Percentiles rank a stretch among this genome's conserved stretches.
phyloP scores from a whole-genome alignment of 2,113 vertebrate species.

The Geococcyx californianus region DNA sequence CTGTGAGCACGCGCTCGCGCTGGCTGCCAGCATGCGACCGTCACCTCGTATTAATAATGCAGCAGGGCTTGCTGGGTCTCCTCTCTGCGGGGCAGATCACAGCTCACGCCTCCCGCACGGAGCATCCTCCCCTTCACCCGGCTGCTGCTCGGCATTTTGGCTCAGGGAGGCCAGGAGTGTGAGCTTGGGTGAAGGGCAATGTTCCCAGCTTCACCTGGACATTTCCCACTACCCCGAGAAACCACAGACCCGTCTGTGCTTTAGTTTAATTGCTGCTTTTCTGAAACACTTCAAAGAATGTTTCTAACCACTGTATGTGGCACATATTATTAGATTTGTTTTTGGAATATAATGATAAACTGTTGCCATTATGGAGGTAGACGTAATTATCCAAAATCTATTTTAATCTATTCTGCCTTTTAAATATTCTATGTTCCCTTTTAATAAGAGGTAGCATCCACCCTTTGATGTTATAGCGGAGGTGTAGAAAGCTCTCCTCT shows the following conservation, averaged over 20 bases:
- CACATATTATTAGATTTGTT: conserved; percentile 60
- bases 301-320: conserved; percentile 5
- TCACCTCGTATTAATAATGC: background rate
- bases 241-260: background rate
- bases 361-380: conserved; percentile 73
- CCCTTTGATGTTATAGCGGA: conserved; percentile 79
- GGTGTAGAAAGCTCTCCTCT: conserved; percentile 76
- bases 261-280: conserved; percentile 14
- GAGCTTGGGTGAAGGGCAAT: background rate
- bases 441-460: conserved; percentile 73
- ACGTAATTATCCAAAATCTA: conserved; percentile 74
- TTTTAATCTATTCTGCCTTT: conserved; percentile 77
- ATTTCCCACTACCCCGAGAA: background rate
- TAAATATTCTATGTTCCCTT: conserved; percentile 77
- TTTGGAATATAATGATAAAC: conserved; percentile 71
- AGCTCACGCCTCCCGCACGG: accelerated
- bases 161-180: background rate
- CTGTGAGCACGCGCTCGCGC: background rate
- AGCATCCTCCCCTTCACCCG: background rate
- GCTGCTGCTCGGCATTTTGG: accelerated
- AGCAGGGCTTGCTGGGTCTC: background rate
- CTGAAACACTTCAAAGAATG: conserved; percentile 51
- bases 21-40: background rate
- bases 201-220: background rate
- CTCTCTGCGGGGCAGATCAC: background rate